Base-by-base conservation (phyloP, 1,140 invertebrate species). In the Palaemon carinicauda region DNA sequence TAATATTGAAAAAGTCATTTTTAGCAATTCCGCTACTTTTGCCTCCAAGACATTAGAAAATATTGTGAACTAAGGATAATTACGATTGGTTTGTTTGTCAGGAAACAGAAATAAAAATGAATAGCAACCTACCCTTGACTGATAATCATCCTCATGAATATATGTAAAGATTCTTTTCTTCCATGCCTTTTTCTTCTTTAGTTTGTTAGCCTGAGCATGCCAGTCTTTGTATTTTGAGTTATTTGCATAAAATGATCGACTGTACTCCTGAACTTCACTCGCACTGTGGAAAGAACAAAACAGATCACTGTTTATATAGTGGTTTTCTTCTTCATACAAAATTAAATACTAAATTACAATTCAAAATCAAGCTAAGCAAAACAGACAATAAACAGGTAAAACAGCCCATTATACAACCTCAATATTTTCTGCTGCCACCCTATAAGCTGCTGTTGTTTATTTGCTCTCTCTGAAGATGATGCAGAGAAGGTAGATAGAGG, bases 361-460 rank as follows among this genome's bases (percentile, higher is more conserved):
- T n/a, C n/a, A n/a, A n/a, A n/a, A n/a, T n/a, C n/a, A n/a, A n/a
- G n/a, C n/a, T n/a, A n/a, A n/a, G n/a, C n/a, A n/a, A n/a, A n/a
- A n/a, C n/a, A n/a, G n/a, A n/a, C n/a, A n/a, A n/a, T n/a, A n/a
- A n/a, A n/a, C n/a, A n/a, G n/a, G n/a, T n/a, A n/a, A 27, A 77
- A 77, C 5, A 15, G 31, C 17, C 17, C 17, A n/a, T 51, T 53
- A 31, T 9, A n/a, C 0, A 56, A 83, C 81, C 81, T 83, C 31
- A 83, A 33, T 10, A 83, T 12, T 56, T 83, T 83, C 50, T 83
- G 81, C 15, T 83, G 81, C 81, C 81, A 83, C 29, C 60, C 75
- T n/a, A 83, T 75, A 31, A 75, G 53, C 10, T 75, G 29, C 50
- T 83, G 81, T 9, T 75, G 81, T 27, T 69, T 82, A 71, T 71